Percentiles rank a stretch among this genome's conserved stretches.
Evolutionary conservation across 2,888 invertebrate species (phyloP).

Genomic region (Magallana nippona): DNA sequence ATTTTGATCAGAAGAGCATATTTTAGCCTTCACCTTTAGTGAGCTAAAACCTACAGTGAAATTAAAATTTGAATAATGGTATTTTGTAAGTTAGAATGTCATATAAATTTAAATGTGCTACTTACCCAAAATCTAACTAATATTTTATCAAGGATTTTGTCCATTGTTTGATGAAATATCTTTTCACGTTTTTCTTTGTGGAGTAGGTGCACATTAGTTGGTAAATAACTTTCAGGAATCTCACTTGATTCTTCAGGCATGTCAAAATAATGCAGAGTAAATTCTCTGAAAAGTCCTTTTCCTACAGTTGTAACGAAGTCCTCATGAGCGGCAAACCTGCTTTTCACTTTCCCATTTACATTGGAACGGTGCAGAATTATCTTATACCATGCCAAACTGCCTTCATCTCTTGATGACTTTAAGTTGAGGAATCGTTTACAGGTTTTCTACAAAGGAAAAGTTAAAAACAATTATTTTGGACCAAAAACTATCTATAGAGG

Average conservation of each 20-base stretch:
- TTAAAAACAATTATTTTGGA: not conserved
- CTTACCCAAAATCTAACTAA: slow-evolving; percentile 22
- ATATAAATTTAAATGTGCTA: not conserved
- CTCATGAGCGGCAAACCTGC: slow-evolving; percentile 32
- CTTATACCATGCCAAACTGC: slow-evolving; percentile 17
- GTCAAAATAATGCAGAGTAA: slow-evolving; percentile 15
- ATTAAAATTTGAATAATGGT: too few relatives aligned
- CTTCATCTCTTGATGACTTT: slow-evolving; percentile 20
- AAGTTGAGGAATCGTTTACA: slow-evolving; percentile 20
- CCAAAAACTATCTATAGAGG: too few relatives aligned
- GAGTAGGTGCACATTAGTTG: not conserved
- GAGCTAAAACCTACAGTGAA: too few relatives aligned
- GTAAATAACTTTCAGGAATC: not conserved
- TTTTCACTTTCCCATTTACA: slow-evolving; percentile 39
- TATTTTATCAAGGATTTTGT: slow-evolving; percentile 14
- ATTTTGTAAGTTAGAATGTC: too few relatives aligned
- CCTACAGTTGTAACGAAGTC: slow-evolving; percentile 24
- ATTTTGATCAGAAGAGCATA: too few relatives aligned
- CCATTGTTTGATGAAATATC: slow-evolving; percentile 8
- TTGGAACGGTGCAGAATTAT: not conserved
- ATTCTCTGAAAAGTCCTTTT: slow-evolving; percentile 22
- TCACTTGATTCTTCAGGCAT: slow-evolving; percentile 10
- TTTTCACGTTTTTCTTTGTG: slow-evolving; percentile 14
- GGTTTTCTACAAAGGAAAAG: slow-evolving; percentile 7
- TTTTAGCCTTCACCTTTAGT: too few relatives aligned